Conservation (phyloP, 2,888 invertebrate species). For the Thera obeliscata region DNA sequence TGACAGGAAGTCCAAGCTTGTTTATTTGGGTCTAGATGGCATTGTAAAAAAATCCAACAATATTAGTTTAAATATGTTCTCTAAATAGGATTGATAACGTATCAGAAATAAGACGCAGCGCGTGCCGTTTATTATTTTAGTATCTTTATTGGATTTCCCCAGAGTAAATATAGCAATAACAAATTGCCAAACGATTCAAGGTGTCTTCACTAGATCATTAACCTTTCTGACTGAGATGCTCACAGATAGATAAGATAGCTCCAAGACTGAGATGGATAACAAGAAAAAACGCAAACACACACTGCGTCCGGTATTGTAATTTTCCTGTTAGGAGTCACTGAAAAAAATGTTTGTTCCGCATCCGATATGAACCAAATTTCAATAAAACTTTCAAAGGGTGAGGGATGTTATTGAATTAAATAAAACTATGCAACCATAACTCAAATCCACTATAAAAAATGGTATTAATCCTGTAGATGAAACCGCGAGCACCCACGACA, state of each 20-base stretch:
- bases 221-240: slow-evolving; percentile 26
- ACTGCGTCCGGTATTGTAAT: slow-evolving; percentile 14
- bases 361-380: slow-evolving; percentile 7
- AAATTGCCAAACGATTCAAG: slow-evolving; percentile 19
- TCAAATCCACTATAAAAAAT: neutral
- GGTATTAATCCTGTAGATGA: slow-evolving; percentile 1
- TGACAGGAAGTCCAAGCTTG: too few species aligned
- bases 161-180: slow-evolving; percentile 1
- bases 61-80: neutral
- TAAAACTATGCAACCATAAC: neutral
- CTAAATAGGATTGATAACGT: neutral
- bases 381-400: neutral
- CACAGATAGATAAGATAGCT: slow-evolving; percentile 21
- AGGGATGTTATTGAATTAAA: slow-evolving; percentile 3
- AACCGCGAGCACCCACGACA: slow-evolving; percentile 33
- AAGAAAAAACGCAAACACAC: slow-evolving; percentile 25
- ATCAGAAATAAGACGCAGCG: neutral
- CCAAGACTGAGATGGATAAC: slow-evolving; percentile 14
- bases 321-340: slow-evolving; percentile 12
- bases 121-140: slow-evolving; percentile 7
- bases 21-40: neutral
- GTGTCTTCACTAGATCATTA: slow-evolving; percentile 32
- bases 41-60: neutral
- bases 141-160: slow-evolving; percentile 2
- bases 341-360: slow-evolving; percentile 10